phyloP scores from a whole-genome alignment of 2,888 invertebrate genomes.

The Noctua pronuba region DNA sequence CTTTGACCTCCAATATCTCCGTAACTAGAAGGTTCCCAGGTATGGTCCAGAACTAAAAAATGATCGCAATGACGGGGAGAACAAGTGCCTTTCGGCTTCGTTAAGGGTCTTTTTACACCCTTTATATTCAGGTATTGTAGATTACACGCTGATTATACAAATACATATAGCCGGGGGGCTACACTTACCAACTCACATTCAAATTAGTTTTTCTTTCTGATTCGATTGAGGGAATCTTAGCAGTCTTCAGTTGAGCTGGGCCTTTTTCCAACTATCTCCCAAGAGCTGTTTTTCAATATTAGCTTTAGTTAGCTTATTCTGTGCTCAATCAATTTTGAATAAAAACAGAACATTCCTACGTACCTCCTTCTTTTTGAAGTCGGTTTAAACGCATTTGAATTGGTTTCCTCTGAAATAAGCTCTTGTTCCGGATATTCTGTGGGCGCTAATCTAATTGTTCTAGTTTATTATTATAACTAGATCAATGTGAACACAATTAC shows the following conservation, averaged over 20 bases:
- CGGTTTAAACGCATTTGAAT: background rate
- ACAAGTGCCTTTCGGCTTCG: no score
- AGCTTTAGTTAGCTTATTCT: background rate
- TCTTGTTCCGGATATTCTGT: background rate
- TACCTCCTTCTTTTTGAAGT: background rate
- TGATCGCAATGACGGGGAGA: no score
- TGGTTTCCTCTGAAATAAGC: background rate
- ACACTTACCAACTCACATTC: background rate
- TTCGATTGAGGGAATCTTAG: background rate
- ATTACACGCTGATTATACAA: background rate
- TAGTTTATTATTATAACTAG: conserved; percentile 28
- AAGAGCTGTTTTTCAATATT: background rate
- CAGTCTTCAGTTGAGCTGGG: background rate
- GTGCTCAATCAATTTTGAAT: background rate
- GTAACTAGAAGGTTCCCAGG: no score
- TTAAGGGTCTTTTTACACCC: no score
- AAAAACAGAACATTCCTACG: background rate
- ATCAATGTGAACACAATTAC: conserved; percentile 32
- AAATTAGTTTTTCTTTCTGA: conserved; percentile 4
- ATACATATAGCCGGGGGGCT: background rate
- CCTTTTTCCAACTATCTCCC: background rate
- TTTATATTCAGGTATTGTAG: background rate
- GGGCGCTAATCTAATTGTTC: conserved; percentile 18
- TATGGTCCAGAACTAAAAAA: no score
- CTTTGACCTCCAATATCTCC: no score